These are phyloP conservation scores for Caenorhabditis elegans DNA, from an alignment of 1,140 invertebrate genomes.

Conservation along the genomic window DNA sequence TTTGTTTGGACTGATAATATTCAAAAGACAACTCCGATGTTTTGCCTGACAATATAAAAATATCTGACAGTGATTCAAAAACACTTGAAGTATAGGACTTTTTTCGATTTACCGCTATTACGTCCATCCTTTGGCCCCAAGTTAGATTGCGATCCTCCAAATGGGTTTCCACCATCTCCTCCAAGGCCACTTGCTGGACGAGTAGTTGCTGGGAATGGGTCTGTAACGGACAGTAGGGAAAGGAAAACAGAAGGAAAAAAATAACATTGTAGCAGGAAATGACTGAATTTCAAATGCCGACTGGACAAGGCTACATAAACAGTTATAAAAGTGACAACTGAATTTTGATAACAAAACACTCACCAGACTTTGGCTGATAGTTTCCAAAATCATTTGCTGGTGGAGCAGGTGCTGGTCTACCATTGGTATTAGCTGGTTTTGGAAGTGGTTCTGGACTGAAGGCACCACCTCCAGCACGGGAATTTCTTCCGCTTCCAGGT, in stretches of 20 bases:
- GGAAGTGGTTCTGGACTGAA: conserved; percentile 29
- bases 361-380: conserved; percentile 19
- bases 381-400: conserved; percentile 25
- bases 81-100: neutral
- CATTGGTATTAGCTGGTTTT: neutral
- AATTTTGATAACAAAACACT: conserved; percentile 6
- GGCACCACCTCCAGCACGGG: conserved; percentile 30
- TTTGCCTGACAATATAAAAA: neutral
- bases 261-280: neutral
- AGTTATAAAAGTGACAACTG: neutral
- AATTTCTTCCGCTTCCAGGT: conserved; percentile 45
- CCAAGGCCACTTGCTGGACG: neutral
- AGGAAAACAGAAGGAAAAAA: neutral
- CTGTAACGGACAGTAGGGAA: conserved; percentile 23
- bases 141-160: conserved; percentile 26
- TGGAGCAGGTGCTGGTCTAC: neutral
- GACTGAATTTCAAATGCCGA: neutral
- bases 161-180: neutral
- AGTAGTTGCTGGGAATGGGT: neutral
- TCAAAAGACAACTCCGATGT: conserved; percentile 3
- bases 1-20: conserved; percentile 38
- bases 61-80: neutral
- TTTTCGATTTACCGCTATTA: neutral
- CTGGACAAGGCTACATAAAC: neutral
- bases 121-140: conserved; percentile 28